These are phyloP conservation scores for Eucera pruinosa DNA, from an alignment of 2,888 invertebrate species.

Conservation along the genomic window DNA sequence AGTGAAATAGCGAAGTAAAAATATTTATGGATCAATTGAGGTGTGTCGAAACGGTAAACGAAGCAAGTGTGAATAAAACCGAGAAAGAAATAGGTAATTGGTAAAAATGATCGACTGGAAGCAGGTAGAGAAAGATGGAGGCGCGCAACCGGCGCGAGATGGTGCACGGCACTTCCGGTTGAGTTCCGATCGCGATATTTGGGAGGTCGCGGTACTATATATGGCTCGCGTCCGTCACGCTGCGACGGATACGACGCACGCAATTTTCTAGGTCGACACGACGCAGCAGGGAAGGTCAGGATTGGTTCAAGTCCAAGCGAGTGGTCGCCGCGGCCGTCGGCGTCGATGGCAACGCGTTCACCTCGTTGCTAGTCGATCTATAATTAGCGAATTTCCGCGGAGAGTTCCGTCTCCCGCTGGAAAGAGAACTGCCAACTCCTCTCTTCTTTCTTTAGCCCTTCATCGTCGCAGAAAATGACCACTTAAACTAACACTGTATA, in stretches of 20 bases:
- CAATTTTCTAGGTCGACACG: slow-evolving; percentile 81
- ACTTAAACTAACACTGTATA: too few relatives aligned
- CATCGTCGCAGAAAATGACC: background rate
- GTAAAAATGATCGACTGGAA: too few relatives aligned
- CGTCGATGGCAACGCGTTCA: slow-evolving; percentile 59
- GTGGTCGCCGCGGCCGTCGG: slow-evolving; percentile 67
- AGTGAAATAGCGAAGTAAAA: too few relatives aligned
- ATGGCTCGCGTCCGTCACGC: slow-evolving; percentile 56
- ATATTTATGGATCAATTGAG: too few relatives aligned
- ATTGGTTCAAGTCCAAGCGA: slow-evolving; percentile 83
- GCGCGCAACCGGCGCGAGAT: background rate
- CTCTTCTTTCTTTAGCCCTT: background rate
- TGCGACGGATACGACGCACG: slow-evolving; percentile 67
- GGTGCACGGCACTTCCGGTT: background rate
- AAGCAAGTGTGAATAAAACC: too few relatives aligned
- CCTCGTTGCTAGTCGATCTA: slow-evolving; percentile 70
- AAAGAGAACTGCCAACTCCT: slow-evolving; percentile 28
- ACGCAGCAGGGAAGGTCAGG: slow-evolving; percentile 81
- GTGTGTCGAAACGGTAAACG: too few relatives aligned
- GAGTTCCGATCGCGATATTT: slow-evolving; percentile 50
- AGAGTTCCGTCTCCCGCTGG: slow-evolving; percentile 38
- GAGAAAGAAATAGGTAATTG: too few relatives aligned
- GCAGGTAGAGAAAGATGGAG: too few relatives aligned
- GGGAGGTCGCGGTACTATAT: slow-evolving; percentile 50
- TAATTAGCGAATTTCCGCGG: slow-evolving; percentile 79